A percentile compares a stretch with the other conserved stretches of the same genome.
Conservation (phyloP, 2,113 vertebrate genomes). For the Caranx melampygus region DNA sequence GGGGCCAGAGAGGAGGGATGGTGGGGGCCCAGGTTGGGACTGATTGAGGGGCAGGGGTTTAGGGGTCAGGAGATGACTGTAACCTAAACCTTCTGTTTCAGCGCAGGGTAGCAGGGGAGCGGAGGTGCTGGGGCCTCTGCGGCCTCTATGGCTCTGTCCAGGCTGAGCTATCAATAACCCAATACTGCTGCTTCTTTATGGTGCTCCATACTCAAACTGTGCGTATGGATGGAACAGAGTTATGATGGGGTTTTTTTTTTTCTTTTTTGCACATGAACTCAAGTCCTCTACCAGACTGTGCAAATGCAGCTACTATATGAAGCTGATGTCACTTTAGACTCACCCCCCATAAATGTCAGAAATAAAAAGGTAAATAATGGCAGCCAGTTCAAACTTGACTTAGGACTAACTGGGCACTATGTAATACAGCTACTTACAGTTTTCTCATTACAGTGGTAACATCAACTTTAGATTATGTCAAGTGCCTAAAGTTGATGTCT, state of each 20-base stretch:
- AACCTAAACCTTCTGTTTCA: constrained; percentile 90
- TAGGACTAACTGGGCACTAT: too few relatives aligned
- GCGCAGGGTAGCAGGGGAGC: constrained; percentile 86
- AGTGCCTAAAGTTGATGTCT: too few relatives aligned
- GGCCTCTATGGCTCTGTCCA: constrained; percentile 68
- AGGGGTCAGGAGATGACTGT: constrained; percentile 75
- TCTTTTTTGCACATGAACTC: not conserved
- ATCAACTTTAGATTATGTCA: not conserved
- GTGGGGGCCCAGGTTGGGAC: constrained; percentile 53
- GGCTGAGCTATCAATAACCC: constrained; percentile 82
- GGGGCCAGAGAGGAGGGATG: constrained; percentile 68
- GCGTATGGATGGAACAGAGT: constrained; percentile 41
- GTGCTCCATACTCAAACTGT: constrained; percentile 38
- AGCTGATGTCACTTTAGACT: not conserved
- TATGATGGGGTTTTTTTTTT: not conserved
- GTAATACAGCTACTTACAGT: not conserved
- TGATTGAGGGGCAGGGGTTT: constrained; percentile 49
- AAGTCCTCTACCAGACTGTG: not conserved
- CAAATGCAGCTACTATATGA: not conserved
- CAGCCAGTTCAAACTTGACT: not conserved
- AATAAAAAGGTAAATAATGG: not conserved
- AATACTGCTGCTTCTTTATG: constrained; percentile 59
- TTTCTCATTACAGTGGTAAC: not conserved
- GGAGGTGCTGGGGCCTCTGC: constrained; percentile 76
- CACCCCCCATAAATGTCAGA: not conserved